phyloP scores from a whole-genome alignment of 2,888 invertebrate genomes.

The Melanargia galathea region DNA sequence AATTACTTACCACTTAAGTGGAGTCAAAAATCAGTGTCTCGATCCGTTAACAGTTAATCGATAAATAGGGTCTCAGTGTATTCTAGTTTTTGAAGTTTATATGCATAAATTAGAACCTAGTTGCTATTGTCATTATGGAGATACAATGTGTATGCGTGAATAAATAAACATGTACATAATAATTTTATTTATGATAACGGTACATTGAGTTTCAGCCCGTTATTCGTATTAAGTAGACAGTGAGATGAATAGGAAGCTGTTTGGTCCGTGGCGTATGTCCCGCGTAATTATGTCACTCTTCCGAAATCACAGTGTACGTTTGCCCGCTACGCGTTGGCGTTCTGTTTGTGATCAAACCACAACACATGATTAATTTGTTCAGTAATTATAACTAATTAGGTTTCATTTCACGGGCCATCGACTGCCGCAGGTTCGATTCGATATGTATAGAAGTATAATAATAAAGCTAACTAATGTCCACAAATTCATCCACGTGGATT shows the following conservation, averaged over 20 bases:
- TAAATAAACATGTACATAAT: too few species aligned
- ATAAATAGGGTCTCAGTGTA: too few species aligned
- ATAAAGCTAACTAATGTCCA: too few species aligned
- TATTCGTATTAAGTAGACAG: conserved; percentile 18
- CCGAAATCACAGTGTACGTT: conserved; percentile 37
- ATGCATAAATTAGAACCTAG: too few species aligned
- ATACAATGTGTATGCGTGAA: too few species aligned
- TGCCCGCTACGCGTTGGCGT: conserved; percentile 44
- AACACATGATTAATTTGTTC: conserved; percentile 44
- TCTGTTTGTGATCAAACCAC: conserved; percentile 41
- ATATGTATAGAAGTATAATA: too few species aligned
- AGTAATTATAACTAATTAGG: conserved; percentile 44
- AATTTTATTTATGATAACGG: neutral
- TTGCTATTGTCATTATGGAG: too few species aligned
- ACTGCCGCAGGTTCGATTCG: conserved; percentile 35
- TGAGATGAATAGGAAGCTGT: conserved; percentile 32
- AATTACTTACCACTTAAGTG: too few species aligned
- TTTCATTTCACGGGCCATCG: conserved; percentile 41
- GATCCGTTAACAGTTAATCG: too few species aligned
- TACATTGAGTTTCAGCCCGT: conserved; percentile 1
- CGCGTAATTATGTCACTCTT: conserved; percentile 37
- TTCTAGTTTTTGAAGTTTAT: too few species aligned
- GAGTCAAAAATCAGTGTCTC: too few species aligned
- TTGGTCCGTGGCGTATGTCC: conserved; percentile 33
- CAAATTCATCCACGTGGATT: too few species aligned